Evolutionary conservation across 2,797 vertebrate genomes (phyloP), one percentile per base, ranked within the genome.

Genomic region (Mycteria americana): DNA sequence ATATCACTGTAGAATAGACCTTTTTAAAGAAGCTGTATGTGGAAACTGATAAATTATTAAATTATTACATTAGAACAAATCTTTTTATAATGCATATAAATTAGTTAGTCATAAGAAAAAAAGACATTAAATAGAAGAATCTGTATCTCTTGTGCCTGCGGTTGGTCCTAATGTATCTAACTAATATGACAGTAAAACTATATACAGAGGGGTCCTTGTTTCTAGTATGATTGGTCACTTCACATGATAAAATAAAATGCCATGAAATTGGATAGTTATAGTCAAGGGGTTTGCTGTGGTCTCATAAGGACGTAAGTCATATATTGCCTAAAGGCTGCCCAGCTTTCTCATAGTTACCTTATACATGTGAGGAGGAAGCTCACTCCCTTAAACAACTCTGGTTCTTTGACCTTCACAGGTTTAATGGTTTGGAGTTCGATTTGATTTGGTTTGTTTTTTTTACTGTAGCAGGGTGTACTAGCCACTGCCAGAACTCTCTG

Each of bases 31-130:
- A 87, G 7, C 11, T 59, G 11, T 70, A 43, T 43, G 50, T 89
- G 57, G 23, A 85, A 89, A 78, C 41, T 25, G 19, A 65, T 88
- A 8, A 77, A 94, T 84, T 85, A 89, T 83, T 92, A 70, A 91
- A 53, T 74, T 22, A 83, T 56, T 92, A 46, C 18, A 77, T 70
- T 80, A 62, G 37, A 89, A 89, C 39, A 94, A 83, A 85, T 65
- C 5, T 80, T 81, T 70, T 75, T 83, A 43, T 83, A 80, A 72
- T 51, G 23, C 51, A 83, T 68, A 35, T 83, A 64, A 75, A 88
- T 80, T 54, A 77, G 48, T 85, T 84, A 77, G 24, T 39, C 13
- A 19, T 80, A 74, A 70, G 28, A 69, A 31, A 31, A 69, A 85
- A 67, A 77, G 6, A 22, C 10, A 56, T 80, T 83, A 50, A 79